These are phyloP conservation scores for Tetropium fuscum DNA, from an alignment of 2,888 invertebrate species.

Conservation along the genomic window DNA sequence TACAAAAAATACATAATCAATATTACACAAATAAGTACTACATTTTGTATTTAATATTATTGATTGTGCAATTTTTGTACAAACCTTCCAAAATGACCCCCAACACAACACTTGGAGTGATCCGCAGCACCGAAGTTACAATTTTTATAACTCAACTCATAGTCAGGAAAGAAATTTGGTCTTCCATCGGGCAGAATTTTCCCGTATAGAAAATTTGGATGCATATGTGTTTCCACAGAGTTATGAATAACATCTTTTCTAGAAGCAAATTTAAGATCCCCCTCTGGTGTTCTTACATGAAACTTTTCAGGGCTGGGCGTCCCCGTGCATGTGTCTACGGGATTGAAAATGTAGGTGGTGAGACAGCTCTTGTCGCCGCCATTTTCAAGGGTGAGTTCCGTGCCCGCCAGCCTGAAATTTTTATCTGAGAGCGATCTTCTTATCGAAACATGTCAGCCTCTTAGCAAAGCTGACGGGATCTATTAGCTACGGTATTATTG, in stretches of 20 bases:
- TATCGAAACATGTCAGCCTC: conserved; percentile 35
- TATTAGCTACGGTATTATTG: conserved; percentile 13
- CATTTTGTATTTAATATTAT: background rate
- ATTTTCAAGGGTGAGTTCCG: conserved; percentile 52
- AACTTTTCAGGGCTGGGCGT: conserved; percentile 69
- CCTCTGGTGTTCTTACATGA: conserved; percentile 47
- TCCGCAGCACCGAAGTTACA: conserved; percentile 54
- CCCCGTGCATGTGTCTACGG: conserved; percentile 71
- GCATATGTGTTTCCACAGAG: conserved; percentile 54
- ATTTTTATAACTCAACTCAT: conserved; percentile 56
- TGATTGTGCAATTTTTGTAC: conserved; percentile 8
- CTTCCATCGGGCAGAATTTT: conserved; percentile 56
- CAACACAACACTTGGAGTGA: conserved; percentile 59
- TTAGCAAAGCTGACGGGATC: conserved; percentile 16
- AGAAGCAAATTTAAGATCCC: conserved; percentile 32
- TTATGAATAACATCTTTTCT: conserved; percentile 45
- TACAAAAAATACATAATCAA: conserved; percentile 6
- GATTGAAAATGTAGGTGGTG: conserved; percentile 70
- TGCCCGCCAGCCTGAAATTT: conserved; percentile 61
- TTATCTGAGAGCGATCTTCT: conserved; percentile 16
- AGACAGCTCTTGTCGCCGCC: conserved; percentile 63
- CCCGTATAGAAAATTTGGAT: conserved; percentile 56
- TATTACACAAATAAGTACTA: background rate
- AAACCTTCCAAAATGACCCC: conserved; percentile 55
- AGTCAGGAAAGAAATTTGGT: conserved; percentile 57